Conservation (phyloP, 1,140 invertebrate species). For the Schlechtendalia chinensis region DNA sequence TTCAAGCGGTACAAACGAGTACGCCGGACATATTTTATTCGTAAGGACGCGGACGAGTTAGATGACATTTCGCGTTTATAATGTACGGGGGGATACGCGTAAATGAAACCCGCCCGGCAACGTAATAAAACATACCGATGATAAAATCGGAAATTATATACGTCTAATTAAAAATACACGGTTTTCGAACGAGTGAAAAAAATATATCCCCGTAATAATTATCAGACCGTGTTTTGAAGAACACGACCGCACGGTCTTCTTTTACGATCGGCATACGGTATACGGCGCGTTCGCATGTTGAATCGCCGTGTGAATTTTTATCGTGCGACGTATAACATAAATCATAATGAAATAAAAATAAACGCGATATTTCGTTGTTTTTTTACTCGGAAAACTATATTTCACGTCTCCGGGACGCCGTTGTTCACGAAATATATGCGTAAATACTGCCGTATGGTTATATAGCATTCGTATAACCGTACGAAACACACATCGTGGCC, state of each 20-base stretch:
- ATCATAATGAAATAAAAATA: slow-evolving; percentile 10
- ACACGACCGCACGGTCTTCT: not conserved
- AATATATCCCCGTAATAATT: not conserved
- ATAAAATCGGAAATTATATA: too few species aligned
- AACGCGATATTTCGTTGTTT: too few species aligned
- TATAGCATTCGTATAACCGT: too few species aligned
- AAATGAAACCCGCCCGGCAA: too few species aligned
- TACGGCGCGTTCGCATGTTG: not conserved
- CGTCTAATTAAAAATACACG: not conserved
- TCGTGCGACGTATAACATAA: not conserved
- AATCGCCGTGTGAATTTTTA: not conserved
- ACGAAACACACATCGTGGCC: too few species aligned
- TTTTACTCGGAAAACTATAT: slow-evolving; percentile 1
- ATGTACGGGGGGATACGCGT: too few species aligned
- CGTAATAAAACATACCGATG: too few species aligned
- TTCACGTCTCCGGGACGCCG: not conserved
- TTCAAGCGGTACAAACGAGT: too few species aligned
- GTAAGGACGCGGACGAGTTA: too few species aligned
- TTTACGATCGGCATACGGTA: not conserved
- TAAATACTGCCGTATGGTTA: too few species aligned
- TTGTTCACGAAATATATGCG: not conserved
- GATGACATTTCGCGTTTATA: too few species aligned
- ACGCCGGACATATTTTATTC: too few species aligned
- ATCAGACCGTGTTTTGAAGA: not conserved
- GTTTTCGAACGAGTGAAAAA: not conserved